Base-by-base conservation (phyloP, 2,797 vertebrate species). In the Pseudotriccus pelzelni region DNA sequence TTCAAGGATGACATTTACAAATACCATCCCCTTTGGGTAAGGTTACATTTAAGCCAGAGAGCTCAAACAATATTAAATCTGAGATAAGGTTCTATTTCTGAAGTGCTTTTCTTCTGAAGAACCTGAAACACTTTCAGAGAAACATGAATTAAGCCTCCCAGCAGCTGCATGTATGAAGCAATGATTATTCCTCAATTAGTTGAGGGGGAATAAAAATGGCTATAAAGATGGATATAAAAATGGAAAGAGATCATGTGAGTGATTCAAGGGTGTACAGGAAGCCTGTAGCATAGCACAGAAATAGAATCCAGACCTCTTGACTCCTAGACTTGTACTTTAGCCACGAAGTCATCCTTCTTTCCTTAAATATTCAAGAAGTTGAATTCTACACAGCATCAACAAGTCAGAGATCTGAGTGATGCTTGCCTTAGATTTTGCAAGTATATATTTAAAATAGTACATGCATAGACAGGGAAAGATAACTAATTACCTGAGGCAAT, bases 271-370 rank as follows among this genome's bases (percentile, higher is more conserved):
- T 3, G 0, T 55, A 69, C 69, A 94, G 93, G 82, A 96, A 96
- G 87, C 53, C 90, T 93, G 88, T 93, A 82, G 84, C 89, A 81
- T 36, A 69, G 72, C 37, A 89, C 82, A 89, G 84, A 96, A 97
- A 96, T 90, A 95, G 86, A 93, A 91, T 70, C 82, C 72, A 91
- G 94, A 91, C 67, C 86, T 96, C 94, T 74, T 94, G 68, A 95
- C 78, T 95, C 77, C 74, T 72, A 90, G 53, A 49, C 47, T 80
- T 80, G 39, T 79, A 67, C 55, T 91, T 91, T 76, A 94, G 91
- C 77, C 90, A 84, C 68, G 79, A 59, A 47, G 49, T 64, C 77
- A 85, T 93, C 22, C 56, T 87, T 95, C 62, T 94, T 88, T 22
- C 68, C 58, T 89, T 87, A 91, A 87, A 88, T 58, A 90, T 73